These are phyloP conservation scores for Typhlichthys eigenmanni DNA, from an alignment of 2,797 vertebrate species.

Conservation along the genomic window DNA sequence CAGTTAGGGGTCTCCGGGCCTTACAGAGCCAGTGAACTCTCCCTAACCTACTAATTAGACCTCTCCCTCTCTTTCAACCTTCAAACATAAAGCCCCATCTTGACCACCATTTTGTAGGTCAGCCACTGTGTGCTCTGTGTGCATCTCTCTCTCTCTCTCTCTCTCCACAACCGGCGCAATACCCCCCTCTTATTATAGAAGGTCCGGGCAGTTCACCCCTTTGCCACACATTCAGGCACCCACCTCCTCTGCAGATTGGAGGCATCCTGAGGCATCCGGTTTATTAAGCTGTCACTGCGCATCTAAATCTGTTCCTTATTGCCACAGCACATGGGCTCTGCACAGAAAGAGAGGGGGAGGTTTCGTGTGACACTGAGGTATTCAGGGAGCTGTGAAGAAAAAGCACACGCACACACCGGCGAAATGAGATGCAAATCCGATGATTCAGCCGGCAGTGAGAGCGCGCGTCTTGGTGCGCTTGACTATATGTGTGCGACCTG, in stretches of 20 bases:
- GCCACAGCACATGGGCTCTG: constrained; percentile 80
- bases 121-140: constrained; percentile 77
- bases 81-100: constrained; percentile 75
- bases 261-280: constrained; percentile 81
- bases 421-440: constrained; percentile 96
- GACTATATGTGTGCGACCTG: constrained; percentile 22
- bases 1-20: constrained; percentile 67
- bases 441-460: constrained; percentile 86
- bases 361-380: constrained; percentile 88
- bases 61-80: constrained; percentile 77
- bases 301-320: constrained; percentile 97
- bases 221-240: constrained; percentile 43
- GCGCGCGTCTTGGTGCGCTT: constrained; percentile 50
- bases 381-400: constrained; percentile 79
- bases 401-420: constrained; percentile 55
- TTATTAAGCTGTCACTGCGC: constrained; percentile 95
- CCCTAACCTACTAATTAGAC: constrained; percentile 79
- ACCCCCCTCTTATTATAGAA: constrained; percentile 76
- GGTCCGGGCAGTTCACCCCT: constrained; percentile 54
- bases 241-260: constrained; percentile 68
- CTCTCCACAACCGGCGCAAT: constrained; percentile 61
- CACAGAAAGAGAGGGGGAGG: constrained; percentile 69
- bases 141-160: constrained; percentile 20
- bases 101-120: constrained; percentile 84
- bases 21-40: constrained; percentile 73